Evolutionary conservation across 2,888 invertebrate species (phyloP).

Genomic region (Drosophila sordidula): DNA sequence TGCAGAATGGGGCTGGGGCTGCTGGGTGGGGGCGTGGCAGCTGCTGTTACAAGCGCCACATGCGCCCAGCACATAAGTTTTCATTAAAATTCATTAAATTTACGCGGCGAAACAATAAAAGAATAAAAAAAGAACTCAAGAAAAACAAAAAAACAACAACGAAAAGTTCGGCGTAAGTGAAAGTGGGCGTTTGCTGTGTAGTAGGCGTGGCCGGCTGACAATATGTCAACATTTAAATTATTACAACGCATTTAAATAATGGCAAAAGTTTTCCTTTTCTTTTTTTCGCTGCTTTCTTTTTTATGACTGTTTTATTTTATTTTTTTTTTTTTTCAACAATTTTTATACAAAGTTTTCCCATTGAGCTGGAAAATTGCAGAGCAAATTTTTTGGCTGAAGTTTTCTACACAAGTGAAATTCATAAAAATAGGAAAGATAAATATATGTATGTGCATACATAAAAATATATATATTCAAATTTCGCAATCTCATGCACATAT

Average conservation of each 20-base stretch:
- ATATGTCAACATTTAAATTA: conserved; percentile 77
- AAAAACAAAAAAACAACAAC: conserved; percentile 9
- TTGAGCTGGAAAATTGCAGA: conserved; percentile 14
- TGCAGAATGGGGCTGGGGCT: conserved; percentile 9
- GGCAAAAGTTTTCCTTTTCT: conserved; percentile 49
- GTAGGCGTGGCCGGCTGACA: conserved; percentile 44
- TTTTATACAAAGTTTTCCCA: conserved; percentile 20
- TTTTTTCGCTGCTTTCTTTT: conserved; percentile 4
- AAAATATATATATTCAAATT: conserved; percentile 38
- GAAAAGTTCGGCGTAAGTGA: conserved; percentile 42
- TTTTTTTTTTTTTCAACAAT: conserved; percentile 17
- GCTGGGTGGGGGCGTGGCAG: conserved; percentile 3
- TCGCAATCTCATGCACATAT: conserved; percentile 31
- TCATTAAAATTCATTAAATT: conserved; percentile 78
- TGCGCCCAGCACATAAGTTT: conserved; percentile 58
- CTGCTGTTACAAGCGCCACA: conserved; percentile 44
- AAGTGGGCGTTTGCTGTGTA: conserved; percentile 22
- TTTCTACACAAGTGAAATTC: conserved; percentile 10
- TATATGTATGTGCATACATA: conserved; percentile 36
- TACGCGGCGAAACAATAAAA: conserved; percentile 59
- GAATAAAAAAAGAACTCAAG: conserved; percentile 8
- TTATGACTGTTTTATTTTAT: conserved; percentile 29
- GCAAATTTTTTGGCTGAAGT: conserved; percentile 7
- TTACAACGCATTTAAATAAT: conserved; percentile 71
- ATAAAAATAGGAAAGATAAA: conserved; percentile 23